Conservation (phyloP, 2,888 invertebrate genomes). For the Rhabditoides inermis region DNA sequence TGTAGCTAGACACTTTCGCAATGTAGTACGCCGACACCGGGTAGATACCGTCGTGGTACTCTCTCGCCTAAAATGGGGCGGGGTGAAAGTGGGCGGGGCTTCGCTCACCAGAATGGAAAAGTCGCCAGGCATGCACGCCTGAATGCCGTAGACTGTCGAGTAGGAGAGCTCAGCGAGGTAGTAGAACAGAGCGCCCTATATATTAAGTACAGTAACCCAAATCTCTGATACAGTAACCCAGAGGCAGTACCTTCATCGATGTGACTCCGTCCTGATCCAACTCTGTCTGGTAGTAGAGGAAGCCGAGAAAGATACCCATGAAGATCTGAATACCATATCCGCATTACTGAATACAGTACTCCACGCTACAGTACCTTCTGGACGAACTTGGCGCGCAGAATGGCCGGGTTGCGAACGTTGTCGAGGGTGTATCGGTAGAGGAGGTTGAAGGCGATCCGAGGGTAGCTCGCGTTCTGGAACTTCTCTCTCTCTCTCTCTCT, state of each 20-base stretch:
- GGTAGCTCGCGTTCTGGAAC: no score
- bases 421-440: constrained; percentile 24
- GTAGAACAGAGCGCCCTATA: constrained; percentile 79
- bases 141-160: constrained; percentile 78
- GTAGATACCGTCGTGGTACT: constrained; percentile 82
- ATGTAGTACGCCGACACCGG: constrained; percentile 57
- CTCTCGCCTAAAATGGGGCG: constrained; percentile 82
- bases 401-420: constrained; percentile 34
- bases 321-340: no score
- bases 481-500: no score
- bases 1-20: constrained; percentile 28
- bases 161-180: constrained; percentile 86
- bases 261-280: constrained; percentile 76
- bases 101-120: constrained; percentile 62
- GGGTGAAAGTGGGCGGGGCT: no score
- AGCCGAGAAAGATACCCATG: constrained; percentile 63
- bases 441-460: not conserved
- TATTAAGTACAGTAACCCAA: no score
- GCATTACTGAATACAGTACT: no score
- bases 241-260: constrained; percentile 72
- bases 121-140: constrained; percentile 76
- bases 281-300: constrained; percentile 73
- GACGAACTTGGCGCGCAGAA: constrained; percentile 32
- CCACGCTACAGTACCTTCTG: no score
- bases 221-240: not conserved